phyloP scores from a whole-genome alignment of 2,888 invertebrate genomes.

The Agrotis clavis region DNA sequence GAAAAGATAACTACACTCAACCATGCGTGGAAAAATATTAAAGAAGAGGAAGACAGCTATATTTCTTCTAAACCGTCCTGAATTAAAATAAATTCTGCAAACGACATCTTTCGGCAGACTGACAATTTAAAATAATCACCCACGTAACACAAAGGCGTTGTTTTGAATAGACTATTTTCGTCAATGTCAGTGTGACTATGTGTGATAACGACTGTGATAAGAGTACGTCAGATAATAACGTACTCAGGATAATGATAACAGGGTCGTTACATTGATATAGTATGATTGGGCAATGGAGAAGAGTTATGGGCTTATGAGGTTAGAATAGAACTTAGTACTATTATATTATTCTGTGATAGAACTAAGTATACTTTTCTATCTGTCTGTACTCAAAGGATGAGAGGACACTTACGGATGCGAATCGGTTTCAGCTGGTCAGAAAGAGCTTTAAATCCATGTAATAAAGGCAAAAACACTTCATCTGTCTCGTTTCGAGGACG shows the following conservation, averaged over 20 bases:
- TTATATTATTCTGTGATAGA: no score
- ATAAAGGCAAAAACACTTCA: no score
- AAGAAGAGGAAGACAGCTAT: not conserved
- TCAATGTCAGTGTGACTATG: conserved; percentile 27
- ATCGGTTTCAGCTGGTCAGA: not conserved
- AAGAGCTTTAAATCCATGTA: no score
- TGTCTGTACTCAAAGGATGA: no score
- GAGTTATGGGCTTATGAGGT: not conserved
- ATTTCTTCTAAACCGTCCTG: not conserved
- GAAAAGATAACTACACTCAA: no score
- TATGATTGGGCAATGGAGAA: not conserved
- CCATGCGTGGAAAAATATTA: no score
- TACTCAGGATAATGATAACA: conserved; percentile 26
- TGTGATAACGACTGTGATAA: conserved; percentile 34
- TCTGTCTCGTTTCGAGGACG: no score
- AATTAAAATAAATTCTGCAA: no score
- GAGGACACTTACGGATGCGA: not conserved
- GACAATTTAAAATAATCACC: not conserved
- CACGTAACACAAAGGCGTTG: conserved; percentile 18
- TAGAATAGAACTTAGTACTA: no score
- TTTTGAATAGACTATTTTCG: not conserved
- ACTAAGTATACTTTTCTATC: not conserved
- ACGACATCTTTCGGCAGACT: not conserved
- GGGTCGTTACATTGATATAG: not conserved
- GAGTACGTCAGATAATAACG: conserved; percentile 6